Evolutionary conservation across 2,888 invertebrate genomes (phyloP), one percentile per base, ranked within the genome.

Genomic region (Thera britannica): DNA sequence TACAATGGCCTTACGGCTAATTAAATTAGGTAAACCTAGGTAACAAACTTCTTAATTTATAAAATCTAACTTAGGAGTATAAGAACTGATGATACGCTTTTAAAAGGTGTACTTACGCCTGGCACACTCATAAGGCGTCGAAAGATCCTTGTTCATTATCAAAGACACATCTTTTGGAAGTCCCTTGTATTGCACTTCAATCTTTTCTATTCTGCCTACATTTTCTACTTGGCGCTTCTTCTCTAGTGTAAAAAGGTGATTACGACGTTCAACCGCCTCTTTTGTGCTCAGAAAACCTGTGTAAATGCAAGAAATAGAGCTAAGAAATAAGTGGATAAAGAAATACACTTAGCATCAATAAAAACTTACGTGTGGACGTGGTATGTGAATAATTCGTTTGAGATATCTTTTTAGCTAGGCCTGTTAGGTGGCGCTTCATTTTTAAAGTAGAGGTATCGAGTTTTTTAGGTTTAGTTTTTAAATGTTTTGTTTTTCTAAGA

Each of bases 121-220:
- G 2, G 98, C 98, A 90, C 98, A 98, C 83, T 99, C 97, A 79
- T 95, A 96, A 0, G 99, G 99, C 1, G 99, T 99, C 0, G 99
- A 99, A 7, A 99, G 89, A 74, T 95, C 94, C 84, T 97, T 97
- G 86, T 99, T 99, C 98, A 99, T 98, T 35, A 97, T 85, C 66
- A 99, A 87, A 0, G 95, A 95, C 36, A 95, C 94, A 77, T 96
- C 95, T 80, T 97, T 96, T 0, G 97, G 96, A 0, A 95, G 83
- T 0, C 98, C 98, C 75, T 95, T 94, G 83, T 97, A 97, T 68
- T 95, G 95, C 0, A 99, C 97, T 88, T 97, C 95, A 65, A 99
- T 98, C 93, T 99, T 99, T 82, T 99, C 98, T 68, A 99, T 94
- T 81, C 99, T 94, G 0, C 98, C 98, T 8, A 99, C 94, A 11